These are phyloP conservation scores for Mormyrus lacerda DNA, from an alignment of 2,113 vertebrate genomes.

Conservation along the genomic window DNA sequence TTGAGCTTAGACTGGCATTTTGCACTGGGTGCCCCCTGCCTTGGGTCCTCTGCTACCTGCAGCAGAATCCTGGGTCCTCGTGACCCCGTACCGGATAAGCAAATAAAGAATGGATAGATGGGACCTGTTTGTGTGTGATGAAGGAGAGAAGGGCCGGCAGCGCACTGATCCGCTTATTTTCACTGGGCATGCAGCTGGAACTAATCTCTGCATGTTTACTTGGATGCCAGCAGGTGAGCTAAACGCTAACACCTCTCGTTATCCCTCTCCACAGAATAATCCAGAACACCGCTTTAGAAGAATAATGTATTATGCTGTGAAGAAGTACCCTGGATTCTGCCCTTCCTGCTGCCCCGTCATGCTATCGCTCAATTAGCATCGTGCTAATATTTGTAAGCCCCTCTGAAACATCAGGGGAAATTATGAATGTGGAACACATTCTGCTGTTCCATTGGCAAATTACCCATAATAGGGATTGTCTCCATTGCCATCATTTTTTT, in stretches of 20 bases:
- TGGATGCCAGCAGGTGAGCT: neutral
- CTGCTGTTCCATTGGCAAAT: neutral
- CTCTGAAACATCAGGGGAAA: neutral
- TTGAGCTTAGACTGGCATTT: neutral
- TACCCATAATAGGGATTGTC: neutral
- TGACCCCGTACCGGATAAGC: neutral
- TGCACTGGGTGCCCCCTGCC: neutral
- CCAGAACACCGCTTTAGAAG: neutral
- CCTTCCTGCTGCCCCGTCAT: neutral
- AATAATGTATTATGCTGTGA: neutral
- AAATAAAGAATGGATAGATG: neutral
- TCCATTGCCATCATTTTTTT: neutral
- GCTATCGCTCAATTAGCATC: neutral
- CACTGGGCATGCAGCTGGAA: neutral
- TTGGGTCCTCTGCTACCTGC: neutral
- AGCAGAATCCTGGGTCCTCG: neutral
- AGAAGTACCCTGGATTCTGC: neutral
- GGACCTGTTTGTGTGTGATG: neutral
- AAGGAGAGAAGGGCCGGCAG: neutral
- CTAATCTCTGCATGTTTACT: constrained; percentile 3
- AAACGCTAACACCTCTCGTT: neutral
- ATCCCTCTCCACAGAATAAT: neutral
- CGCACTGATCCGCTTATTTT: neutral
- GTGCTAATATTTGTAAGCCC: constrained; percentile 7
- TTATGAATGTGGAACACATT: neutral